Evolutionary conservation across 2,888 invertebrate genomes (phyloP), one percentile per base, ranked within the genome.

Genomic region (Rugalucina vietnamica): DNA sequence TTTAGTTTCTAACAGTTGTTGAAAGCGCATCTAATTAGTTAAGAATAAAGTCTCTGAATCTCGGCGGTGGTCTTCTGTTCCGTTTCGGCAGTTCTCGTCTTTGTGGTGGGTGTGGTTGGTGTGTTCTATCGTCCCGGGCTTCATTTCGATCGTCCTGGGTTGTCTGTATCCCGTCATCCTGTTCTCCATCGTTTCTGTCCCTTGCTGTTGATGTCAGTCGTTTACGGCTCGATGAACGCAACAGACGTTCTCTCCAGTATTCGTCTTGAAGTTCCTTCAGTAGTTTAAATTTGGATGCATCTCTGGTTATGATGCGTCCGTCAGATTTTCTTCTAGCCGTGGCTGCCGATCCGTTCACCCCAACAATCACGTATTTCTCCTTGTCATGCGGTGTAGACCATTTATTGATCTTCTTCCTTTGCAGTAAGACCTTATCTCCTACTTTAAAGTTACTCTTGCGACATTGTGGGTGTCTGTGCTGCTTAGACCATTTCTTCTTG

Each of bases 381-480:
- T 36, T 60, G 37, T 39, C 50, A 49, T 76, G 50, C n/a, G n/a
- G n/a, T n/a, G 71, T 69, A 29, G 82, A 50, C 70, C 75, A 77
- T 60, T 81, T 76, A 34, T 74, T 83, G 27, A 10, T 65, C 36
- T 76, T 80, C 36, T 54, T n/a, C 29, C 65, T 76, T 70, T 54
- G 50, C 5, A 84, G 39, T 12, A 81, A 54, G 12, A 84, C 78
- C n/a, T 60, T 81, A 69, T 81, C 84, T 76, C 77, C 81, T 8
- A 70, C 14, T 43, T 72, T 50, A 70, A 81, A 70, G 5, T 69
- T 74, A 54, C 77, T 73, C 54, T 43, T 14, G 12, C 27, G 49
- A 18, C 2, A 1, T 29, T 10, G 24, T 12, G 74, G 34, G 34
- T 50, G 50, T 32, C 74, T 24, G 12, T 32, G 43, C 2, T 74